Evolutionary conservation across 1,140 invertebrate genomes (phyloP), one percentile per base, ranked within the genome.

Genomic region (Zaprionus africanus): DNA sequence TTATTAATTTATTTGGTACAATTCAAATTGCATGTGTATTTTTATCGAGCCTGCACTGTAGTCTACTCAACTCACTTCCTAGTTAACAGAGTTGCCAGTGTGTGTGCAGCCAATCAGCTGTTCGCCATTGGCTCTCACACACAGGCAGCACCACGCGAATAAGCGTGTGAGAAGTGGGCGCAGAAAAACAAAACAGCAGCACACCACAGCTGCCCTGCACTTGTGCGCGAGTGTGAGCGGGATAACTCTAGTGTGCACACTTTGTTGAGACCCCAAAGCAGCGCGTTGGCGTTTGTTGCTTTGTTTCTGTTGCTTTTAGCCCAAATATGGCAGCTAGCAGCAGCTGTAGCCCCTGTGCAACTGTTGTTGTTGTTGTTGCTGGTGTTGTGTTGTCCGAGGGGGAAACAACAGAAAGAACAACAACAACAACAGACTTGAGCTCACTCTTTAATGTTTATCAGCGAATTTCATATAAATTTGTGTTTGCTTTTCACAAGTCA

Each of bases 151-250:
- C 43, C 72, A 86, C 80, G 83, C 83, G 83, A 86, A 86, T 87
- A 6, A 77, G 69, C 76, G 83, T 86, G 83, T 85, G 77, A 82
- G 83, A 79, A 79, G 77, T 87, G 79, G 63, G 58, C 59, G 66
- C 46, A 65, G 62, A 86, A 86, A 86, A 86, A 85, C 82, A 85
- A 85, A 84, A 73, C 68, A 86, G 63, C 59, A 68, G 59, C 61
- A 78, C 19, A 43, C 31, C 51, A 78, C 19, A 53, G 41, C 41
- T 56, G 58, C 49, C 68, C 41, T 81, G 78, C 7, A 51, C 46
- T 49, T 49, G 46, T 49, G 17, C 19, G 2, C 12, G 36, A 15
- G 65, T 41, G 65, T 46, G 54, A 86, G 76, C 62, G 69, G 62
- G 72, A 71, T 54, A 67, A 77, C 79, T 19, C 46, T 74, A 34